These are phyloP conservation scores for Notodonta dromedarius DNA, from an alignment of 2,888 invertebrate genomes.

Conservation along the genomic window DNA sequence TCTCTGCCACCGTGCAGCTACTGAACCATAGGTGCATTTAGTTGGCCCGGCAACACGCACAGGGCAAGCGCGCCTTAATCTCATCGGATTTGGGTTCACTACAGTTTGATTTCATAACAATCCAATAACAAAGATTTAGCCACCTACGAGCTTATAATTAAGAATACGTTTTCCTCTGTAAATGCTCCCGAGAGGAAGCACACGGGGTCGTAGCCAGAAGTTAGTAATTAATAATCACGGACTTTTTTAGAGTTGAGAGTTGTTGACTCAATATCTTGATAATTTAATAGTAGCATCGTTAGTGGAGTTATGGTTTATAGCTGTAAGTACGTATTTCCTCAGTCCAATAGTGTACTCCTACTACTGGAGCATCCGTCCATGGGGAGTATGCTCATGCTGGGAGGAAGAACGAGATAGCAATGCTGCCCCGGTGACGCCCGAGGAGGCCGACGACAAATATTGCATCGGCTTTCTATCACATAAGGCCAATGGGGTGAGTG, in stretches of 20 bases:
- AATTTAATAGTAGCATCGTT: not conserved
- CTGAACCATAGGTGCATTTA: conserved; percentile 59
- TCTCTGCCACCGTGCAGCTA: conserved; percentile 52
- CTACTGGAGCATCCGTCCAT: conserved; percentile 64
- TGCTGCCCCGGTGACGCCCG: conserved; percentile 7
- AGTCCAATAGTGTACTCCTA: conserved; percentile 64
- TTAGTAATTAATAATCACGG: no score
- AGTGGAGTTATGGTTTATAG: not conserved
- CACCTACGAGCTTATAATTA: no score
- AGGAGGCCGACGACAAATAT: conserved; percentile 25
- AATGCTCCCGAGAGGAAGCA: no score
- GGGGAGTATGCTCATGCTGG: conserved; percentile 60
- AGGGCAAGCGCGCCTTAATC: no score
- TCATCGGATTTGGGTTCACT: no score
- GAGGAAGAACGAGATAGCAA: conserved; percentile 22
- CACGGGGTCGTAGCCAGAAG: no score
- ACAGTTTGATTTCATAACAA: no score
- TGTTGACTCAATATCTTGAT: not conserved
- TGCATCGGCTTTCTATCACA: conserved; percentile 44
- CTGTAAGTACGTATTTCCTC: conserved; percentile 4
- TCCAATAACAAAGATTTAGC: no score
- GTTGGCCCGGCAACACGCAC: no score
- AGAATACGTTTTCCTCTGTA: no score
- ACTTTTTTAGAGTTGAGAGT: no score
- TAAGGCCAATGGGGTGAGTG: not conserved